Percentiles rank a stretch among this genome's conserved stretches.
phyloP scores from a whole-genome alignment of 1,140 invertebrate species.

The Diploscapter pachys region DNA sequence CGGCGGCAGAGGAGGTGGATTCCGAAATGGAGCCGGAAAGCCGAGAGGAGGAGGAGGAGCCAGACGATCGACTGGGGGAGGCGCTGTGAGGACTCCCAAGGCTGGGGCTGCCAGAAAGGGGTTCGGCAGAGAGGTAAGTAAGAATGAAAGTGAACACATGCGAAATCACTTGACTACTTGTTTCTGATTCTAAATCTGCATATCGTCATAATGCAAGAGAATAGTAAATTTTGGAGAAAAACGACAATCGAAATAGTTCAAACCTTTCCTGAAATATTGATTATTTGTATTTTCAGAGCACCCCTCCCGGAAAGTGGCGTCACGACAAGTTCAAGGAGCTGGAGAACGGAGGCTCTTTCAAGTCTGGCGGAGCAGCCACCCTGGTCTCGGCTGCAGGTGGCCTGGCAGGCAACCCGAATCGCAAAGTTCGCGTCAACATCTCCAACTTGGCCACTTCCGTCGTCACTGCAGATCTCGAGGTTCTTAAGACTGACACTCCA shows the following conservation, averaged over 20 bases:
- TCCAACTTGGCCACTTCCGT: conserved; percentile 5
- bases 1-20: background rate
- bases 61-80: no score
- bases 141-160: background rate
- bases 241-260: no score
- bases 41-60: background rate
- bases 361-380: background rate
- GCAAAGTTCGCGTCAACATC: background rate
- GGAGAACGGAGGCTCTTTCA: background rate
- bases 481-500: background rate
- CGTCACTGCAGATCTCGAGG: conserved; percentile 12
- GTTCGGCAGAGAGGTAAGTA: background rate
- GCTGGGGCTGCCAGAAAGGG: background rate
- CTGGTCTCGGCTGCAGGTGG: background rate
- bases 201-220: no score
- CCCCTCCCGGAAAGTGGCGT: conserved; percentile 31
- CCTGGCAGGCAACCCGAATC: conserved; percentile 2
- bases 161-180: background rate
- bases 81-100: no score
- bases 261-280: background rate
- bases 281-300: conserved; percentile 30
- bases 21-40: background rate
- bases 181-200: background rate
- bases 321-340: conserved; percentile 32
- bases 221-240: no score